A percentile compares a stretch with the other conserved stretches of the same genome.
These are phyloP conservation scores for Magallana ariakensis DNA, from an alignment of 1,140 invertebrate genomes.

Conservation along the genomic window DNA sequence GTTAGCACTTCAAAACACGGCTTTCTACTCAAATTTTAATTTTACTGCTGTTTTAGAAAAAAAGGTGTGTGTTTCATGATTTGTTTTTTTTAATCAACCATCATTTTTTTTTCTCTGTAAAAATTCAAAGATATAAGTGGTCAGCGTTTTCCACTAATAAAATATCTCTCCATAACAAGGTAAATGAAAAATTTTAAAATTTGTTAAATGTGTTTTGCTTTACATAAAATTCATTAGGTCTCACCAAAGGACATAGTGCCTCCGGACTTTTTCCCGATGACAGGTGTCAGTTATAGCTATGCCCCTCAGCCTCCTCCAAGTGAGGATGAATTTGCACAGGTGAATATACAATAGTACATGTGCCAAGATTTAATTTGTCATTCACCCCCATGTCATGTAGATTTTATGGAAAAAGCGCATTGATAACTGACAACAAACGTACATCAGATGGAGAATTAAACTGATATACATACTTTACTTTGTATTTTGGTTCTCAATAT, in stretches of 20 bases:
- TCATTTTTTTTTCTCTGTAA: no score
- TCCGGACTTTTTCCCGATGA: slow-evolving; percentile 71
- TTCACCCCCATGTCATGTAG: no score
- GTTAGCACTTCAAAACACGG: slow-evolving; percentile 65
- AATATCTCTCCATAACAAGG: no score
- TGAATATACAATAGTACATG: slow-evolving; percentile 38
- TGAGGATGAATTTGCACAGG: slow-evolving; percentile 66
- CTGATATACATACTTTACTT: not conserved
- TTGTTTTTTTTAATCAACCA: no score
- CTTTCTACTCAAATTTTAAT: slow-evolving; percentile 71
- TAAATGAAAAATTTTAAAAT: no score
- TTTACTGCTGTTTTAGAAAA: slow-evolving; percentile 71
- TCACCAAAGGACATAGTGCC: slow-evolving; percentile 64
- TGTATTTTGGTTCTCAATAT: not conserved
- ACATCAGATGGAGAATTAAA: no score
- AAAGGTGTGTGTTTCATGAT: slow-evolving; percentile 60
- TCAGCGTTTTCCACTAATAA: no score
- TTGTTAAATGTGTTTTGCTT: not conserved
- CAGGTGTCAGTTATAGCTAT: slow-evolving; percentile 68
- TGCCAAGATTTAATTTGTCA: no score
- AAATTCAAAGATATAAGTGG: no score
- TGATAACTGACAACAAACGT: no score
- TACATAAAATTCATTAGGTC: slow-evolving; percentile 55
- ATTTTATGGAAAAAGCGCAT: no score
- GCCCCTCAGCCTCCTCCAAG: slow-evolving; percentile 53